Evolutionary conservation across 2,797 vertebrate genomes (phyloP).

Genomic region (Danionella dracula): DNA sequence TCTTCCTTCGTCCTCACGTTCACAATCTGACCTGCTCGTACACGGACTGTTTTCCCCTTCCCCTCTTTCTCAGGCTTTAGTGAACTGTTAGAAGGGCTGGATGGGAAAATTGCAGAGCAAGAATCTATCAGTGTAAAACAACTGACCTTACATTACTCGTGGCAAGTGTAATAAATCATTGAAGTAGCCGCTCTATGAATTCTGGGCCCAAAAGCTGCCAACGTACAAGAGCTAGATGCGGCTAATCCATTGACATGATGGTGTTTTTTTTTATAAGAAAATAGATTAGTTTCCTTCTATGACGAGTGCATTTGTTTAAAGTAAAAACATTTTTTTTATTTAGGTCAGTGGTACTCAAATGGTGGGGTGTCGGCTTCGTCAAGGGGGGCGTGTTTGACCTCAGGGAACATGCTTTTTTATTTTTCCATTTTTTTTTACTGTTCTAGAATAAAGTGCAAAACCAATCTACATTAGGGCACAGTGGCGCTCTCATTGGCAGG

Average conservation of each 20-base stretch:
- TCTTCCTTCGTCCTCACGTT: slow-evolving; percentile 29
- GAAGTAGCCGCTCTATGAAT: not conserved
- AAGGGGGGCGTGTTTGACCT: too few relatives aligned
- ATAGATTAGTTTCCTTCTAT: too few relatives aligned
- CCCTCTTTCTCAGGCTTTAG: slow-evolving; percentile 34
- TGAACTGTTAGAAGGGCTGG: slow-evolving; percentile 19
- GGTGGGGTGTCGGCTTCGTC: too few relatives aligned
- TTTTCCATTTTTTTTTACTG: too few relatives aligned
- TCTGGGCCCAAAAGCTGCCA: not conserved
- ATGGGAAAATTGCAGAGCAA: not conserved
- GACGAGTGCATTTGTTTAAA: too few relatives aligned
- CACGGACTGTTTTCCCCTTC: slow-evolving; percentile 58
- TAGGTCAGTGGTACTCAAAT: too few relatives aligned
- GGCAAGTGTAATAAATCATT: slow-evolving; percentile 23
- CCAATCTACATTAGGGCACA: too few relatives aligned
- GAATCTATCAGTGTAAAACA: slow-evolving; percentile 1
- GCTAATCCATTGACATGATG: slow-evolving; percentile 4
- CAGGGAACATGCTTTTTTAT: too few relatives aligned
- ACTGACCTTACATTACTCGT: not conserved
- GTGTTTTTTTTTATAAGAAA: too few relatives aligned
- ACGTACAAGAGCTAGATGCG: not conserved
- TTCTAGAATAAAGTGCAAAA: too few relatives aligned
- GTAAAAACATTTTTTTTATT: too few relatives aligned
- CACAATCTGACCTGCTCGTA: slow-evolving; percentile 20
- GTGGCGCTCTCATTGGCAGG: too few relatives aligned